Conservation (phyloP, 1,140 invertebrate species). For the Branchinecta lynchi region DNA sequence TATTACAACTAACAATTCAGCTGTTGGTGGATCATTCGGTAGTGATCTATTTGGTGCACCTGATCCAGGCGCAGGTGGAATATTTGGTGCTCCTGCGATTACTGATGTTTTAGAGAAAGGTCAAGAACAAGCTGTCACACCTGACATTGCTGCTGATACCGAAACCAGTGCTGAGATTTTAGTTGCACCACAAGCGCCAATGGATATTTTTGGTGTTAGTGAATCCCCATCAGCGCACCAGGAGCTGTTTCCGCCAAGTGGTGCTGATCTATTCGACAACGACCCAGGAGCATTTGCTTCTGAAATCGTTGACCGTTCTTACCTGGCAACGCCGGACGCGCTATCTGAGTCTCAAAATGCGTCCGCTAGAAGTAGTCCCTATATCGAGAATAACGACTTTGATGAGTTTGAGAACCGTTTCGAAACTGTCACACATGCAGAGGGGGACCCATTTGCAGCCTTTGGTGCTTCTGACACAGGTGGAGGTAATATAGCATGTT, state of each 20-base stretch:
- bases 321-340: slow-evolving; percentile 6
- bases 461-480: not conserved
- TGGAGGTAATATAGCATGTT: not conserved
- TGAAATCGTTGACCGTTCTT: slow-evolving; percentile 3
- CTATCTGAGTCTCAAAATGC: slow-evolving; percentile 1
- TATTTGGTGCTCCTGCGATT: no score
- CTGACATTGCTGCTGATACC: not conserved
- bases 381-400: slow-evolving; percentile 41
- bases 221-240: not conserved
- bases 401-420: slow-evolving; percentile 76
- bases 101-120: no score
- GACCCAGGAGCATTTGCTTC: slow-evolving; percentile 14
- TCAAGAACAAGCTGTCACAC: no score
- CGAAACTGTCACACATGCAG: slow-evolving; percentile 38
- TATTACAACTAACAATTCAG: no score
- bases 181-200: no score
- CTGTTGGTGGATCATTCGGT: no score
- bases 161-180: not conserved
- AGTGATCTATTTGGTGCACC: no score
- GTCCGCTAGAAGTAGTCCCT: slow-evolving; percentile 13
- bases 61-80: no score
- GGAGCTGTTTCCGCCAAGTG: slow-evolving; percentile 19
- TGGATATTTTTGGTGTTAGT: not conserved
- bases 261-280: not conserved
- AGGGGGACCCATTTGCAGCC: slow-evolving; percentile 3